Percentiles rank a stretch among this genome's conserved stretches.
phyloP scores from a whole-genome alignment of 1,140 invertebrate genomes.

The Pseudomyrmex flavicornis region DNA sequence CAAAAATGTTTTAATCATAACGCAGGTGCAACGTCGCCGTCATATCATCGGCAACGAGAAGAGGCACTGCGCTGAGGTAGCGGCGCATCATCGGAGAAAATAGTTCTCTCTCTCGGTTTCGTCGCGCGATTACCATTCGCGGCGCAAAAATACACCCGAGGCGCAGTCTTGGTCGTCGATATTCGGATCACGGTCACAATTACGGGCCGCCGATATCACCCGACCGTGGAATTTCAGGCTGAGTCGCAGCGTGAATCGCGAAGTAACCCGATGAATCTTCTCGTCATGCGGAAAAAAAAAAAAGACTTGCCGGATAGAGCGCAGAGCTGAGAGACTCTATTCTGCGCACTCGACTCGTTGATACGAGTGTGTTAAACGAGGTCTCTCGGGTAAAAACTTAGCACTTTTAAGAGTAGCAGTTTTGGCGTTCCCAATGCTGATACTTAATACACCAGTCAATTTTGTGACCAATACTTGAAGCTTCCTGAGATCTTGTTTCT shows the following conservation, averaged over 20 bases:
- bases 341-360: too few species aligned
- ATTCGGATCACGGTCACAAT: conserved; percentile 78
- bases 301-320: too few species aligned
- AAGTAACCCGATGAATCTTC: conserved; percentile 16
- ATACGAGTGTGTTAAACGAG: too few species aligned
- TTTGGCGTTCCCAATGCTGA: too few species aligned
- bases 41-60: not conserved
- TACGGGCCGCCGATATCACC: conserved; percentile 72
- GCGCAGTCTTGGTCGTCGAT: conserved; percentile 69
- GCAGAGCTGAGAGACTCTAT: too few species aligned
- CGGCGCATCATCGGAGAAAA: conserved; percentile 53
- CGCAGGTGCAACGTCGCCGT: not conserved
- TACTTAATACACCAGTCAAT: too few species aligned
- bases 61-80: conserved; percentile 31
- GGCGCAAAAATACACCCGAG: conserved; percentile 61
- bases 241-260: conserved; percentile 28
- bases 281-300: not conserved
- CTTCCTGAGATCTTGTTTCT: too few species aligned
- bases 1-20: conserved; percentile 41
- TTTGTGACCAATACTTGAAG: too few species aligned
- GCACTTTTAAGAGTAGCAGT: too few species aligned
- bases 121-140: conserved; percentile 34
- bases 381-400: too few species aligned
- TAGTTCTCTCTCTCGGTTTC: conserved; percentile 39
- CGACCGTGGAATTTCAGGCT: conserved; percentile 73